These are phyloP conservation scores for Microtus ochrogaster DNA, from an alignment of 2,113 vertebrate genomes.

Conservation along the genomic window DNA sequence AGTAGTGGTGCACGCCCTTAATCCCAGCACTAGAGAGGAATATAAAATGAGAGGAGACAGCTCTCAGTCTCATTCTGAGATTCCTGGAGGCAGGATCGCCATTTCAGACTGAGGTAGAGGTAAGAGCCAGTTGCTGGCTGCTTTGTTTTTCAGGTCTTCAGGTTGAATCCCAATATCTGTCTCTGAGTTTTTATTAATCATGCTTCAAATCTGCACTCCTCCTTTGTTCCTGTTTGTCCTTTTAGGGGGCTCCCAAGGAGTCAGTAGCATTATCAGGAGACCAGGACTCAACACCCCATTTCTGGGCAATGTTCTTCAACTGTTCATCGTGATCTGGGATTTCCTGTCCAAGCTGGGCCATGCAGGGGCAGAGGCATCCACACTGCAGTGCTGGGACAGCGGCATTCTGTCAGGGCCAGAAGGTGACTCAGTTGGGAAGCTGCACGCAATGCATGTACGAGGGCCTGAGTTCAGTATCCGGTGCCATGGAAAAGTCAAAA, in stretches of 20 bases:
- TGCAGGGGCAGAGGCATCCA: not conserved
- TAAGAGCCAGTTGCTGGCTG: too few relatives aligned
- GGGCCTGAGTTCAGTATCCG: not conserved
- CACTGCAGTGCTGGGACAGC: not conserved
- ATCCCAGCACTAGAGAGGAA: too few relatives aligned
- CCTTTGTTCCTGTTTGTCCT: not conserved
- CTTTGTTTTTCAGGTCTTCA: too few relatives aligned
- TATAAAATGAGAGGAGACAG: too few relatives aligned
- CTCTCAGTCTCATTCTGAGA: too few relatives aligned
- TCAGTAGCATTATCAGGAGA: accelerated
- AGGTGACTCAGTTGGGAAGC: not conserved
- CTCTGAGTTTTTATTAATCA: too few relatives aligned
- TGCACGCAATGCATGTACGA: not conserved
- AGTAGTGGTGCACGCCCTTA: too few relatives aligned
- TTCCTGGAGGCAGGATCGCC: too few relatives aligned
- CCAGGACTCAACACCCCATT: not conserved
- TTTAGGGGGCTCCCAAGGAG: not conserved
- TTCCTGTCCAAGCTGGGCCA: not conserved
- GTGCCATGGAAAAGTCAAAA: not conserved
- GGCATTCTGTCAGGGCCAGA: not conserved
- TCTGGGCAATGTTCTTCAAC: not conserved
- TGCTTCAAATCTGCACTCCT: not conserved
- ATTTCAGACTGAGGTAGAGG: too few relatives aligned
- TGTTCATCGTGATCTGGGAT: not conserved
- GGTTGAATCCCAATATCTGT: too few relatives aligned